Conservation (phyloP, 2,888 invertebrate genomes). For the Mesochorus sp. region DNA sequence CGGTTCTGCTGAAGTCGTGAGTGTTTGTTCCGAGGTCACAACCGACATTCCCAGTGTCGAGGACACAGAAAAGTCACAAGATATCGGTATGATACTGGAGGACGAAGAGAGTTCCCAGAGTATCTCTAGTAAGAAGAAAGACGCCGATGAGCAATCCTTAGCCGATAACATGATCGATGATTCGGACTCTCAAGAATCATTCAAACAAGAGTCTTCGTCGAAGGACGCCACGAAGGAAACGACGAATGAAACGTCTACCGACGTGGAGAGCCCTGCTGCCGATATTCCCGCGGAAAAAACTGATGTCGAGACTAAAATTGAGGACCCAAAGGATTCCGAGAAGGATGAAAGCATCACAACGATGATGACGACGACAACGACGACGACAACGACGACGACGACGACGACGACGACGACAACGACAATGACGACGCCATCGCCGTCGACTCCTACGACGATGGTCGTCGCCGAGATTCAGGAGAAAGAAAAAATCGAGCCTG, state of each 20-base stretch:
- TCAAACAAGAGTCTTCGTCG: constrained; percentile 64
- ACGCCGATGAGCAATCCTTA: constrained; percentile 64
- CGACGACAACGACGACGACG: no score
- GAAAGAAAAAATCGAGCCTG: constrained; percentile 57
- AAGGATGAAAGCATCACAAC: background rate
- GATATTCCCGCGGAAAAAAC: constrained; percentile 51
- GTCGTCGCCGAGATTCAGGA: constrained; percentile 56
- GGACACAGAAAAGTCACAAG: constrained; percentile 74
- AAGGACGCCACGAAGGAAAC: constrained; percentile 62
- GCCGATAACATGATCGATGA: constrained; percentile 65
- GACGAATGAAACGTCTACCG: constrained; percentile 19
- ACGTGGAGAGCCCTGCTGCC: constrained; percentile 13
- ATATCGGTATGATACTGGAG: constrained; percentile 74
- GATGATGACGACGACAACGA: no score
- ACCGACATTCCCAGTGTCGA: constrained; percentile 69
- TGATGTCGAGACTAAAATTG: constrained; percentile 37
- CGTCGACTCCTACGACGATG: no score
- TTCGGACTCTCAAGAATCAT: constrained; percentile 69
- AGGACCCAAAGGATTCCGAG: constrained; percentile 41
- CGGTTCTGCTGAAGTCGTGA: constrained; percentile 67
- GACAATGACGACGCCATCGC: no score
- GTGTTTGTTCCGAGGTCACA: constrained; percentile 70
- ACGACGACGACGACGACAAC: no score
- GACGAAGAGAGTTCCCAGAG: constrained; percentile 71
- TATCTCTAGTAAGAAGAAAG: constrained; percentile 68